These are phyloP conservation scores for Choreutis nemorana DNA, from an alignment of 2,888 invertebrate genomes.

Conservation along the genomic window DNA sequence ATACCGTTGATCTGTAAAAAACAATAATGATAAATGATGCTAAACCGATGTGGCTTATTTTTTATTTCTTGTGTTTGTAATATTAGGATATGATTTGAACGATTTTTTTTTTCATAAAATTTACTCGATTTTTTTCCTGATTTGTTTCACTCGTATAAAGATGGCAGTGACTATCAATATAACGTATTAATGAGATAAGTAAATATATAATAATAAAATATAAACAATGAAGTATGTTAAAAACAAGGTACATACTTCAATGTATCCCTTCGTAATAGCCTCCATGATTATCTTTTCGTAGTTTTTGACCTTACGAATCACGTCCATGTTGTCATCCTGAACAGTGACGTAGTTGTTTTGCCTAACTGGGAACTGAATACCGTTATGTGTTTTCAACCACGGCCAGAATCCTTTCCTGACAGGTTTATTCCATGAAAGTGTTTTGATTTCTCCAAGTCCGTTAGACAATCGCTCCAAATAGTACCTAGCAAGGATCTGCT, in stretches of 20 bases:
- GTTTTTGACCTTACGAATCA: constrained; percentile 30
- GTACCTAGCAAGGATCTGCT: constrained; percentile 71
- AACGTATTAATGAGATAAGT: too few relatives aligned
- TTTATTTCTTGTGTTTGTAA: too few relatives aligned
- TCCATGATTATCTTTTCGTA: constrained; percentile 65
- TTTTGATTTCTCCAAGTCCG: constrained; percentile 43
- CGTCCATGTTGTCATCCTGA: constrained; percentile 28
- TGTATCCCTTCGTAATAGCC: constrained; percentile 63
- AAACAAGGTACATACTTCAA: constrained; percentile 46
- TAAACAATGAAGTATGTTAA: too few relatives aligned
- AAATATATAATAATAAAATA: too few relatives aligned
- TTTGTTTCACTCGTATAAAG: too few relatives aligned
- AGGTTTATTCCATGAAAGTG: constrained; percentile 50
- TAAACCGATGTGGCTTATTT: too few relatives aligned
- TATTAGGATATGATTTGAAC: too few relatives aligned
- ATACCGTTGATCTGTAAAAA: constrained; percentile 42
- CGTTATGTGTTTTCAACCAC: constrained; percentile 60
- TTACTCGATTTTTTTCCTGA: too few relatives aligned
- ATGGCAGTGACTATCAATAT: too few relatives aligned
- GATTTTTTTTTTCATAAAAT: constrained; percentile 1
- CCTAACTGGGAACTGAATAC: constrained; percentile 60
- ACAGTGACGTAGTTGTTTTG: constrained; percentile 43
- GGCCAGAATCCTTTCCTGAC: constrained; percentile 65
- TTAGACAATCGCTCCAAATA: constrained; percentile 62
- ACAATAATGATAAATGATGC: too few relatives aligned